Evolutionary conservation across 2,797 vertebrate genomes (phyloP), one percentile per base, ranked within the genome.

Genomic region (Acrossocheilus wenchowensis): DNA sequence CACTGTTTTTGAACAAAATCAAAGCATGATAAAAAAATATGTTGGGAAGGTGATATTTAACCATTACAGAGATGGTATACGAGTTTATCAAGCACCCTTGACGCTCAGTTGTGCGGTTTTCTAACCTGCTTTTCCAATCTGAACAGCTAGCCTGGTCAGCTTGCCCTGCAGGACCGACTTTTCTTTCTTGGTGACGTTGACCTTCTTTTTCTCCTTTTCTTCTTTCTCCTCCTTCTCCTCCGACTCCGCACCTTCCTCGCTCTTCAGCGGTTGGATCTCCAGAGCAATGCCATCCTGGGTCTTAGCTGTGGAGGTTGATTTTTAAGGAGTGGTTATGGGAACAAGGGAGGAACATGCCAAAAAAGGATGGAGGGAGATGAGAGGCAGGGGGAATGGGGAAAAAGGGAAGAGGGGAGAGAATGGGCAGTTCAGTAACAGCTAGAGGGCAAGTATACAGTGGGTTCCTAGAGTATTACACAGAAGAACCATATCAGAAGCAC

Each of bases 91-190:
- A 50, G 6, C 4, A 36, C 30, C 7, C 6, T 12, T 57, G 34
- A 57, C 1, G 7, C 36, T 17, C 23, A 19, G 36, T 12, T 26
- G 54, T 48, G 30, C 1, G 9, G 30, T 19, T 50, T 52, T n/a
- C 95, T 93, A 90, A 99, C 98, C 98, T 3, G 97, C 97, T 92
- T 99, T 99, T 88, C 98, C 98, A 0, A 99, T 99, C 95, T 98
- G 97, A 11, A 99, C 97, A 0, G 98, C 97, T 92, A 99, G 91
- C 54, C 95, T 95, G 0, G 98, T 99, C 85, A 99, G 96, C 92
- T 99, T 99, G 86, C 98, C 97, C 92, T 99, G 98, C 60, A 99
- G 95, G 90, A 99, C 98, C 0, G 98, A 99, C 92, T 99, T 99
- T 93, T 99, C 98, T 92, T 99, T 99, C 93, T 98, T 99, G 85